These are phyloP conservation scores for Laothoe populi DNA, from an alignment of 2,888 invertebrate species.

Conservation along the genomic window DNA sequence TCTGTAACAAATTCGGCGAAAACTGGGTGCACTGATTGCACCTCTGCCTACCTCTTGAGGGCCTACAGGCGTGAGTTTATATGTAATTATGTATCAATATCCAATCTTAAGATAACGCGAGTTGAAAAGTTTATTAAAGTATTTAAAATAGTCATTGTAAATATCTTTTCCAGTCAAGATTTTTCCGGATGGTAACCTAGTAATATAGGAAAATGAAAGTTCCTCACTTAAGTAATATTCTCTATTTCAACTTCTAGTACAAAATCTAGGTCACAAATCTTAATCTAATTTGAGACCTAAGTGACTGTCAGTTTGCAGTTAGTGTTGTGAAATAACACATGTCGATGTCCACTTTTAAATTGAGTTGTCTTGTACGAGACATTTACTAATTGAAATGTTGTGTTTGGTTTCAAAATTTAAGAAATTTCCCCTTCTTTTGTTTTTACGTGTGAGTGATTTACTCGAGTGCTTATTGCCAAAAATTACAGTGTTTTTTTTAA, in stretches of 20 bases:
- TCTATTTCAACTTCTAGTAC: background rate
- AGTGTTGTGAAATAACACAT: background rate
- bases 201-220: background rate
- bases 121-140: no score
- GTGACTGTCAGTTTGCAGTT: slow-evolving; percentile 6
- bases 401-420: slow-evolving; percentile 32
- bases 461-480: slow-evolving; percentile 11
- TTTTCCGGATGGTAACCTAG: no score
- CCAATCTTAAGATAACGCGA: no score
- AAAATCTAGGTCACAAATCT: slow-evolving; percentile 7
- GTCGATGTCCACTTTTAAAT: slow-evolving; percentile 39
- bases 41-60: no score
- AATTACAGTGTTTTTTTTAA: background rate
- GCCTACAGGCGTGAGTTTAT: no score
- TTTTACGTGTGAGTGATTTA: slow-evolving; percentile 13
- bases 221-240: background rate
- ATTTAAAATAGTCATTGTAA: no score
- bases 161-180: no score
- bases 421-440: background rate
- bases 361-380: slow-evolving; percentile 43
- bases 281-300: slow-evolving; percentile 1
- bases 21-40: no score
- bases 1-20: no score
- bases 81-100: no score
- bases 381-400: slow-evolving; percentile 29